Conservation (phyloP, 2,888 invertebrate species). For the Sussaba pulchella region DNA sequence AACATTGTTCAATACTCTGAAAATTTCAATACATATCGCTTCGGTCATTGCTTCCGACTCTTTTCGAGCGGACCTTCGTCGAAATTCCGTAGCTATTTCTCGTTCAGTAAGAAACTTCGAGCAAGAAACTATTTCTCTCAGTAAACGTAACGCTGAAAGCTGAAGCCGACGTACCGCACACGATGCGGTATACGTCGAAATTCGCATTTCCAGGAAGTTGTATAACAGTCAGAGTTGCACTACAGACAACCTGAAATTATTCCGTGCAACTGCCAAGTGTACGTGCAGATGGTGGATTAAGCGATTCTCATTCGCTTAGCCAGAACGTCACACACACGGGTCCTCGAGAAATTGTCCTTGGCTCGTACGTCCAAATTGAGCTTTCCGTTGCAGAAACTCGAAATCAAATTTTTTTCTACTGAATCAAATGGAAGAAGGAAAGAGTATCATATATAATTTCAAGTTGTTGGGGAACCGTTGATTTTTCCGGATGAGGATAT, state of each 20-base stretch:
- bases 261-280: slow-evolving; percentile 25
- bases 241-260: slow-evolving; percentile 40
- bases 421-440: too few species aligned
- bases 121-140: not conserved
- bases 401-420: not conserved
- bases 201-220: not conserved
- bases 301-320: slow-evolving; percentile 20
- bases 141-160: not conserved
- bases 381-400: not conserved
- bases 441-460: too few species aligned
- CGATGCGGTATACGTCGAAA: not conserved
- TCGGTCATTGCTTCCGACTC: slow-evolving; percentile 1
- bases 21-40: not conserved
- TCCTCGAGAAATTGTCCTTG: not conserved
- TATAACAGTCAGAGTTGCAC: not conserved
- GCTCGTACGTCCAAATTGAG: not conserved
- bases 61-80: not conserved
- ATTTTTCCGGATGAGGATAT: too few species aligned
- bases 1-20: not conserved
- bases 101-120: not conserved
- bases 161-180: not conserved
- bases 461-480: too few species aligned
- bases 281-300: slow-evolving; percentile 30
- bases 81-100: not conserved
- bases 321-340: not conserved